phyloP scores from a whole-genome alignment of 2,797 vertebrate species.

The Sternarchorhynchus goeldii region DNA sequence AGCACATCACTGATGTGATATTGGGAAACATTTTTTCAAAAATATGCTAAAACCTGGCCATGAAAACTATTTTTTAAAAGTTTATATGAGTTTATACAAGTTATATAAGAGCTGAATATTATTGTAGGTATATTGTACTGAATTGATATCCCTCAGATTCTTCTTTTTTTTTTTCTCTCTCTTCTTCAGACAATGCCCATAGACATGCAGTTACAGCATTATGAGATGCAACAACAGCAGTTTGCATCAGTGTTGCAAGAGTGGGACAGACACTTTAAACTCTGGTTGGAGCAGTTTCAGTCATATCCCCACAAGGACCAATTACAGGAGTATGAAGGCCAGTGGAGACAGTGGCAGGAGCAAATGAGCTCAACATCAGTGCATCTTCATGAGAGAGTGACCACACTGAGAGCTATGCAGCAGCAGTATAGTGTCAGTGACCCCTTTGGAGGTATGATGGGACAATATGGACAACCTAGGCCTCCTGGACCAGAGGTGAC shows the following conservation, averaged over 20 bases:
- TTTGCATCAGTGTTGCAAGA: conserved; percentile 89
- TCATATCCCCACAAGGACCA: conserved; percentile 96
- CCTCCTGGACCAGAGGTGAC: conserved; percentile 70
- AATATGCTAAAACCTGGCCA: too few species aligned
- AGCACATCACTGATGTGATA: too few species aligned
- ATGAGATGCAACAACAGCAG: conserved; percentile 89
- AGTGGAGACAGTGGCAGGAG: conserved; percentile 97
- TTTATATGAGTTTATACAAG: too few species aligned
- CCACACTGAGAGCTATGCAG: conserved; percentile 83
- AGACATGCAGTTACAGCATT: conserved; percentile 90
- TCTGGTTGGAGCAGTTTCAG: conserved; percentile 94
- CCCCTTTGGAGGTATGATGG: conserved; percentile 77
- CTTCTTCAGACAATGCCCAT: conserved; percentile 83
- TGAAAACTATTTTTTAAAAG: too few species aligned
- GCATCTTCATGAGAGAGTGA: conserved; percentile 89
- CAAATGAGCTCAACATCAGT: conserved; percentile 93
- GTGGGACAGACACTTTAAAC: conserved; percentile 87
- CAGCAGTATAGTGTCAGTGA: conserved; percentile 68
- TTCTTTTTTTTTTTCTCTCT: background rate
- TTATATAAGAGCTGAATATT: too few species aligned
- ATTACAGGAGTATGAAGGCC: conserved; percentile 91
- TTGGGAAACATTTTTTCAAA: too few species aligned
- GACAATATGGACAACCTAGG: conserved; percentile 79
- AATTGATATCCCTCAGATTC: background rate
- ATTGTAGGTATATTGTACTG: background rate